Conservation (phyloP, 2,888 invertebrate species). For the Cephalotes varians region DNA sequence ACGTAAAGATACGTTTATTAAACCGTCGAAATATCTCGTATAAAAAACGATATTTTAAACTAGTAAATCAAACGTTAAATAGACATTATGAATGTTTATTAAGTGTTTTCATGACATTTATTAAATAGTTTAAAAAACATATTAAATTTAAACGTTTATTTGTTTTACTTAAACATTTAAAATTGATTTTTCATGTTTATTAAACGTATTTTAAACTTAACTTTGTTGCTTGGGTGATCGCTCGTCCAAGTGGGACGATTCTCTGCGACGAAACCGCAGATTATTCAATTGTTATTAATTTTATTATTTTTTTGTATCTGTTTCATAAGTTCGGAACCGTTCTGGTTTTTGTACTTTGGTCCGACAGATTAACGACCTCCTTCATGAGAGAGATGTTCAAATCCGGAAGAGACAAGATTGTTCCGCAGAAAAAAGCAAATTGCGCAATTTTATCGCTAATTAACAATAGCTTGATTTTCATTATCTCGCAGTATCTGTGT, state of each 20-base stretch:
- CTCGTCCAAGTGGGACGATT: conserved; percentile 34
- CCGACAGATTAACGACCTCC: neutral
- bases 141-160: too few relatives aligned
- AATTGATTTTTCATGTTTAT: too few relatives aligned
- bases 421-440: neutral
- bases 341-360: neutral
- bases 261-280: neutral
- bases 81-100: too few relatives aligned
- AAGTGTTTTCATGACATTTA: too few relatives aligned
- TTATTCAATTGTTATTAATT: neutral
- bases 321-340: neutral
- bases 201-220: too few relatives aligned
- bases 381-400: neutral
- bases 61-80: too few relatives aligned
- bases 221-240: too few relatives aligned
- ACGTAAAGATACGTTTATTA: too few relatives aligned
- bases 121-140: too few relatives aligned
- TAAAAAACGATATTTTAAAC: too few relatives aligned
- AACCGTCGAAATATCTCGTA: too few relatives aligned
- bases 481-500: conserved; percentile 38
- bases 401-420: neutral
- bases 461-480: neutral
- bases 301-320: neutral
- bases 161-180: too few relatives aligned
- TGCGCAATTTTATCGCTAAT: neutral